Percentiles rank a stretch among this genome's conserved stretches.
Conservation (phyloP, 1,140 invertebrate species). For the Micrasema longulum region DNA sequence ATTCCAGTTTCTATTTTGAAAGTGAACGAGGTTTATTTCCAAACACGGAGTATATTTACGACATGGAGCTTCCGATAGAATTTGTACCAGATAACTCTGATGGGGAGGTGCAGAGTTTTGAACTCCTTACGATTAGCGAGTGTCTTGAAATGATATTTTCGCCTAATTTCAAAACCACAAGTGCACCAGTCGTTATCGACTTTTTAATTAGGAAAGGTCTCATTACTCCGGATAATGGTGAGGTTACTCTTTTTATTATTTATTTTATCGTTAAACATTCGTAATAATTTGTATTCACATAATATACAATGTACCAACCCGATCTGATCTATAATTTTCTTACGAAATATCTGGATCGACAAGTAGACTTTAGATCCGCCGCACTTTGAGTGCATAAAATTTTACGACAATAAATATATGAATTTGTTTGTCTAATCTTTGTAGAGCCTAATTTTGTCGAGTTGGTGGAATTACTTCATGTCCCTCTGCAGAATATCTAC, state of each 20-base stretch:
- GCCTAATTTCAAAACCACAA: slow-evolving; percentile 92
- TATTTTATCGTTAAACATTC: no score
- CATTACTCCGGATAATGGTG: slow-evolving; percentile 90
- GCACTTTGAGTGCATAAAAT: no score
- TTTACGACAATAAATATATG: no score
- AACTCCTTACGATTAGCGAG: slow-evolving; percentile 83
- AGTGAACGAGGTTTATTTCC: slow-evolving; percentile 92
- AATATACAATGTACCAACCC: no score
- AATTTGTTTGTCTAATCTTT: slow-evolving; percentile 54
- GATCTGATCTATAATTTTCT: no score
- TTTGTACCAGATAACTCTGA: slow-evolving; percentile 92
- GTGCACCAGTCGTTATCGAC: slow-evolving; percentile 89
- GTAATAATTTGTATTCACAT: no score
- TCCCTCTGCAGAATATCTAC: slow-evolving; percentile 78
- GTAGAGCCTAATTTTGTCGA: slow-evolving; percentile 86
- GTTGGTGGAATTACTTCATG: slow-evolving; percentile 87
- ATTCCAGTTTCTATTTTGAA: slow-evolving; percentile 87
- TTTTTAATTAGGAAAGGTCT: slow-evolving; percentile 92
- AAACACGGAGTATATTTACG: slow-evolving; percentile 95
- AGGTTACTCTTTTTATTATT: no score
- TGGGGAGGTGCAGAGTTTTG: slow-evolving; percentile 92
- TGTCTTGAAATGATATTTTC: slow-evolving; percentile 83
- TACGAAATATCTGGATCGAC: no score
- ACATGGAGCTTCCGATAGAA: slow-evolving; percentile 89
- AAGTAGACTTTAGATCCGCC: no score